Conservation (phyloP, 2,113 vertebrate genomes). For the Daphoenositta chrysoptera region DNA sequence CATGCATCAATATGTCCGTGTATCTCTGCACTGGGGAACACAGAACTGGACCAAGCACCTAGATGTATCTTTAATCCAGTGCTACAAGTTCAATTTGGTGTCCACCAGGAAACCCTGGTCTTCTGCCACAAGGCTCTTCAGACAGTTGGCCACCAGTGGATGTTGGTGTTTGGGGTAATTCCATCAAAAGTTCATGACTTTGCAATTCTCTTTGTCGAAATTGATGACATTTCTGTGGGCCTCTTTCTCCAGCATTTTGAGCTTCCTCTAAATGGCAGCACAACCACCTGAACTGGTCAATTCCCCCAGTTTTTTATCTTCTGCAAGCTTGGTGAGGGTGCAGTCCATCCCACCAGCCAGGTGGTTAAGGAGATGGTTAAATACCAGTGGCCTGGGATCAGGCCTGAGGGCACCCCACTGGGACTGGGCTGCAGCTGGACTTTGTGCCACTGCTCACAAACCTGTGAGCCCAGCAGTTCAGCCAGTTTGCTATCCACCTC, state of each 20-base stretch:
- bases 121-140: neutral
- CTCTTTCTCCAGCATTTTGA: neutral
- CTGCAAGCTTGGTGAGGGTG: neutral
- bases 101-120: neutral
- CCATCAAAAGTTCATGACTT: neutral
- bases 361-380: rapidly evolving
- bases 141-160: neutral
- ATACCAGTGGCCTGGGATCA: neutral
- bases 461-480: neutral
- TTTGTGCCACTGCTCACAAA: neutral
- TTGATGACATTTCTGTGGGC: rapidly evolving
- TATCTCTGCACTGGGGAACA: neutral
- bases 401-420: neutral
- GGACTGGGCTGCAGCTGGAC: neutral
- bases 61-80: neutral
- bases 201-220: neutral
- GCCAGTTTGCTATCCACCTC: neutral
- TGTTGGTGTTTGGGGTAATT: neutral
- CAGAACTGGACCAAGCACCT: neutral
- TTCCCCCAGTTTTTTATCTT: neutral
- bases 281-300: neutral
- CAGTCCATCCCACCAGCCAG: rapidly evolving
- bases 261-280: neutral
- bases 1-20: rapidly evolving
- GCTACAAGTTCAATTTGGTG: neutral